These are phyloP conservation scores for Athene noctua DNA, from an alignment of 2,113 vertebrate genomes.

Conservation along the genomic window DNA sequence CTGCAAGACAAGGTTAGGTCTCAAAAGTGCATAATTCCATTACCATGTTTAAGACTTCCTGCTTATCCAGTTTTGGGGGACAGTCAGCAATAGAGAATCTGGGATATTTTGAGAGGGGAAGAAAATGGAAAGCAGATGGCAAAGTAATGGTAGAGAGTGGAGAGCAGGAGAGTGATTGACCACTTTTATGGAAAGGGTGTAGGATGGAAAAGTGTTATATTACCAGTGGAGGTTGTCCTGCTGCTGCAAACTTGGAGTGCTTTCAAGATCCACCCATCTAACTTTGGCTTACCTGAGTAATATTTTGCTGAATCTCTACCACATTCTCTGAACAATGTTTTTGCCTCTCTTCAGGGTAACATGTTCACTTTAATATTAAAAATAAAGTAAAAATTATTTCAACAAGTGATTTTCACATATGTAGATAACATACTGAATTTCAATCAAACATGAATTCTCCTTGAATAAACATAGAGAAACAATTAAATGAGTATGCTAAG, in stretches of 20 bases:
- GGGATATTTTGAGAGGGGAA: not conserved
- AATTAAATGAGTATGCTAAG: not conserved
- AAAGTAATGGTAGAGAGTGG: not conserved
- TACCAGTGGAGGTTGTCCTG: not conserved
- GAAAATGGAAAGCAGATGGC: not conserved
- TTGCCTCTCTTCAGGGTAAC: not conserved
- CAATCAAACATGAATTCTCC: not conserved
- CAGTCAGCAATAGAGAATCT: not conserved
- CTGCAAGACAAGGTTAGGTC: not conserved
- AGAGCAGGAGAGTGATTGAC: not conserved
- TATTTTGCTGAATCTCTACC: not conserved
- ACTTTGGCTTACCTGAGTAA: not conserved
- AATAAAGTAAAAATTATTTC: not conserved
- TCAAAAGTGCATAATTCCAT: not conserved
- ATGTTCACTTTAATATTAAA: not conserved
- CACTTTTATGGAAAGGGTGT: not conserved
- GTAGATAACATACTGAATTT: not conserved
- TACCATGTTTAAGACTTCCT: not conserved
- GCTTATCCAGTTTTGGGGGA: not conserved
- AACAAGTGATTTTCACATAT: not conserved
- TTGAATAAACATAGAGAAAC: not conserved
- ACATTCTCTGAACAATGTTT: not conserved
- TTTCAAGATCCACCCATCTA: not conserved
- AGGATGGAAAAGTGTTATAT: not conserved
- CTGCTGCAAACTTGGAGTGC: not conserved